Conservation (phyloP, 2,113 vertebrate genomes). For the Pelobates fuscus region DNA sequence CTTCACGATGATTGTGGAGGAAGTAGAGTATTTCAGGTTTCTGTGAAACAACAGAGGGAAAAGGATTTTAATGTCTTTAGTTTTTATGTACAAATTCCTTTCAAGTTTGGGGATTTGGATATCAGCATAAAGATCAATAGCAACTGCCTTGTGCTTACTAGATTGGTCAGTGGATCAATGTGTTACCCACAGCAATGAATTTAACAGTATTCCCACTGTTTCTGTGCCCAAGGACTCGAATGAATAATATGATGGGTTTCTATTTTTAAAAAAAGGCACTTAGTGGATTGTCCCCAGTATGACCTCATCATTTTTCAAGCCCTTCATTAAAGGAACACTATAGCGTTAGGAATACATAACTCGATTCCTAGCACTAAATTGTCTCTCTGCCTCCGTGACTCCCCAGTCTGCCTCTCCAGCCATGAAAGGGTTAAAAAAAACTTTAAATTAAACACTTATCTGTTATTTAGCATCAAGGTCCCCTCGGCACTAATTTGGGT, state of each 20-base stretch:
- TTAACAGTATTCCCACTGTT: constrained; percentile 32
- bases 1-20: constrained; percentile 10
- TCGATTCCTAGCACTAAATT: too few relatives aligned
- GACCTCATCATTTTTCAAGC: not conserved
- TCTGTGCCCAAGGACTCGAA: constrained; percentile 12
- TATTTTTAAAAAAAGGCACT: constrained; percentile 5
- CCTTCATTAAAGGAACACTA: not conserved
- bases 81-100: constrained; percentile 32
- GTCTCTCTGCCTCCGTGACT: too few relatives aligned
- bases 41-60: constrained; percentile 4
- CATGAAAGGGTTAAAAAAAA: too few relatives aligned
- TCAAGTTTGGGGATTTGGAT: constrained; percentile 31
- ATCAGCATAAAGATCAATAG: constrained; percentile 40
- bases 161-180: constrained; percentile 39
- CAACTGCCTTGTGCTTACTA: constrained; percentile 31
- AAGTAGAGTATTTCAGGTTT: constrained; percentile 5
- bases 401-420: too few relatives aligned
- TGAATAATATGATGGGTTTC: constrained; percentile 1
- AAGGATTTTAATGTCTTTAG: constrained; percentile 24
- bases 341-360: too few relatives aligned
- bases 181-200: constrained; percentile 27
- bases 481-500: too few relatives aligned
- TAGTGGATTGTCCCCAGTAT: not conserved
- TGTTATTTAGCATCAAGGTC: too few relatives aligned
- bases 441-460: too few relatives aligned